These are phyloP conservation scores for Aleadryas rufinucha DNA, from an alignment of 2,113 vertebrate genomes.

Conservation along the genomic window DNA sequence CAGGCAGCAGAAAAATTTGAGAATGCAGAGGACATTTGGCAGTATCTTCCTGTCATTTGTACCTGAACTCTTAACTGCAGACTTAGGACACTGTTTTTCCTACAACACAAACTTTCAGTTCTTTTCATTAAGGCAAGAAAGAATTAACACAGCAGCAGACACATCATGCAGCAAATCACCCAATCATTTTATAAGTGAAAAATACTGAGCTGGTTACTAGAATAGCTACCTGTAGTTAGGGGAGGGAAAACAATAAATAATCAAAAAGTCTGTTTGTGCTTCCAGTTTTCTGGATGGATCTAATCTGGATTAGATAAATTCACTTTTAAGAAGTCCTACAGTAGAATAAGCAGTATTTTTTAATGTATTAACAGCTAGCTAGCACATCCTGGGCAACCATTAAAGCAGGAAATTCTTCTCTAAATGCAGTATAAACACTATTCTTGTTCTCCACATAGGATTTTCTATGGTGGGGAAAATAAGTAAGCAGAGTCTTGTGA, in stretches of 20 bases:
- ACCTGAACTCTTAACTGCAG: not conserved
- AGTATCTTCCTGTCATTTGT: not conserved
- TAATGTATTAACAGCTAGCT: not conserved
- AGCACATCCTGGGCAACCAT: not conserved
- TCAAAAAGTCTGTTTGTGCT: not conserved
- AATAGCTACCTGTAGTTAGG: not conserved
- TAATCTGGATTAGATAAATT: not conserved
- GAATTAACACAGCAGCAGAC: not conserved
- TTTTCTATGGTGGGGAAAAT: not conserved
- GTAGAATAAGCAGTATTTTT: not conserved
- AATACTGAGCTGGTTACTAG: not conserved
- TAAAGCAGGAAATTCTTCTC: not conserved
- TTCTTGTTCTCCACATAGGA: not conserved
- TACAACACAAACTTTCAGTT: not conserved
- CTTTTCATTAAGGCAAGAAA: not conserved
- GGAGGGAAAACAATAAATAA: not conserved
- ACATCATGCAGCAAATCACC: not conserved
- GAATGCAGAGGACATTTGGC: not conserved
- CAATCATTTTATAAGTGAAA: not conserved
- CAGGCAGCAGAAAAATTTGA: not conserved
- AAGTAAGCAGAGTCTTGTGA: not conserved
- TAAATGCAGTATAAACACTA: not conserved
- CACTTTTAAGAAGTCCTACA: not conserved
- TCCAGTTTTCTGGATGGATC: not conserved
- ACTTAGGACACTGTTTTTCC: not conserved